These are phyloP conservation scores for Scaptomyza cyrtandrae DNA, from an alignment of 2,888 invertebrate genomes.

Conservation along the genomic window DNA sequence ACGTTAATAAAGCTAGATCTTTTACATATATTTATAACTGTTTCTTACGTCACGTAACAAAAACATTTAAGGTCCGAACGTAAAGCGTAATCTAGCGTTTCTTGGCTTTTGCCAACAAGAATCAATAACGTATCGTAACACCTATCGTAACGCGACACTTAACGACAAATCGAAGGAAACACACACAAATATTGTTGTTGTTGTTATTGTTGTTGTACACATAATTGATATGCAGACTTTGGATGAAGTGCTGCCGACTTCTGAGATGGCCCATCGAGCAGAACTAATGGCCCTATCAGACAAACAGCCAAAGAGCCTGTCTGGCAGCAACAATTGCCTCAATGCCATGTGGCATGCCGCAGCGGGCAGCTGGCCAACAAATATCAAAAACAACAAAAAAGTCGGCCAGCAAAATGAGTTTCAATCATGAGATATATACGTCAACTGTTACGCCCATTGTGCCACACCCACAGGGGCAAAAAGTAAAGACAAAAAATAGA, in stretches of 20 bases:
- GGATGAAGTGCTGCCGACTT: slow-evolving; percentile 45
- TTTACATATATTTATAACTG: too few relatives aligned
- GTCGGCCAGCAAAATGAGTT: slow-evolving; percentile 57
- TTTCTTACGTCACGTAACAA: background rate
- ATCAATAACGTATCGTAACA: slow-evolving; percentile 26
- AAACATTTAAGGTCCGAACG: background rate
- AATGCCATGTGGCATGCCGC: slow-evolving; percentile 41
- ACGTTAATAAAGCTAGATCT: too few relatives aligned
- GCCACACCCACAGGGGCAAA: background rate
- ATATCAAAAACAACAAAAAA: slow-evolving; percentile 2
- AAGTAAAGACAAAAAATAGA: background rate
- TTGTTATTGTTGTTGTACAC: slow-evolving; percentile 8
- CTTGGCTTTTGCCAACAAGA: background rate
- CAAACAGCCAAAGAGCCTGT: slow-evolving; percentile 8
- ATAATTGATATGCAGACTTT: slow-evolving; percentile 46
- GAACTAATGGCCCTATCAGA: slow-evolving; percentile 46
- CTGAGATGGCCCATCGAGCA: slow-evolving; percentile 32
- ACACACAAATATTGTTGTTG: background rate
- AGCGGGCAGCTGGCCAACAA: slow-evolving; percentile 36
- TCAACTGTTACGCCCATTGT: slow-evolving; percentile 24
- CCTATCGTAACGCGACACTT: slow-evolving; percentile 30
- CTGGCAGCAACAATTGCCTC: slow-evolving; percentile 54
- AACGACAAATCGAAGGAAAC: slow-evolving; percentile 17
- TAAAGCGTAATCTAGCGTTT: background rate
- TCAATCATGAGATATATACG: slow-evolving; percentile 73